Base-by-base conservation (phyloP, 1,140 invertebrate species). In the Pseudomyrmex flavicornis region DNA sequence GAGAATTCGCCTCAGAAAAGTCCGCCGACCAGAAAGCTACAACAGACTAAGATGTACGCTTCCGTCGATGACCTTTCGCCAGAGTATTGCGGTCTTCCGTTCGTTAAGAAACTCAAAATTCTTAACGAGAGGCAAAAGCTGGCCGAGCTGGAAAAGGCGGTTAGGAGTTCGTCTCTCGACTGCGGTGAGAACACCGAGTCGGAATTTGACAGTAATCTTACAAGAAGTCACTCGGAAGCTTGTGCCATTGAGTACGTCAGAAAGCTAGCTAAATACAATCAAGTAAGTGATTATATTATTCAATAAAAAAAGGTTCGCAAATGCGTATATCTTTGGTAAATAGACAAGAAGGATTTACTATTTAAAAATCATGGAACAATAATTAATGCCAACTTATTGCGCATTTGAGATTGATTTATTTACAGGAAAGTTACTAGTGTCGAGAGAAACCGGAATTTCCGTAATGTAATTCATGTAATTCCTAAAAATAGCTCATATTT, bases 1-100 rank as follows among this genome's bases (percentile, higher is more conserved):
- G 89, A 92, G 0, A 87, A 58, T 15, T 87, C 89, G 1, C 84
- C 91, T 0, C 90, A 87, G 9, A 89, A n/a, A n/a, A 89, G 86
- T 20, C 89, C 92, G 2, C 90, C 92, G 0, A 35, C 70, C 0
- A 87, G 65, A 8, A 92, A 87, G 48, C n/a, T 88, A 0, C 94
- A 94, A 79, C 95, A 91, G 90, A 95, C 95, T 0, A 97, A 97
- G 92, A 96, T 95, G 92, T 98, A 98, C 91, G 95, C 95, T 65
- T 98, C 97, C 10, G 97, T 98, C 4, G 97, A 98, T 89, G 97
- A 98, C 91, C 92, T 98, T 13, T 98, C 97, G n/a, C 97, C 97
- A 0, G 97, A 98, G 91, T 98, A 98, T 86, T 96, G 97, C 46
- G 96, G 97, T n/a, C 91, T 98, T 65, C 97, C 97, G 0, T 98